Conservation (phyloP, 2,113 vertebrate genomes). For the Tragelaphus buxtoni region DNA sequence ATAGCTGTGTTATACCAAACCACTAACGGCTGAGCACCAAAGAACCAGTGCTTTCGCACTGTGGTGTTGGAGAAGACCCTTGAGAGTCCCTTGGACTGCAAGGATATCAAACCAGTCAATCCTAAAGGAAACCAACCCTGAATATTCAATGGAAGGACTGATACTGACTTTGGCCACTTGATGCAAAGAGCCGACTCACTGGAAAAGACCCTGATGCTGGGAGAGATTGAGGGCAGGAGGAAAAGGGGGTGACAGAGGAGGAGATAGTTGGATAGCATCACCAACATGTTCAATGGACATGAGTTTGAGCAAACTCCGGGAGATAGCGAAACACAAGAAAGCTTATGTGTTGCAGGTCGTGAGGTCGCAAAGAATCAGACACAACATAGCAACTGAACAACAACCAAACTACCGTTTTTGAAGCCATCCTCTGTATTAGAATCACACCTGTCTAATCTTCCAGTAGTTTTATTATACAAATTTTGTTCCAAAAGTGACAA, state of each 20-base stretch:
- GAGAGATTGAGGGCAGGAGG: not conserved
- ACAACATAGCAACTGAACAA: not conserved
- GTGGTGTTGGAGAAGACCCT: not conserved
- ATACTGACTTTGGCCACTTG: not conserved
- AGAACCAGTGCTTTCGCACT: not conserved
- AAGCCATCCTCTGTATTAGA: not conserved
- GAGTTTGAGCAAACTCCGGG: not conserved
- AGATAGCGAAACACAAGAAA: not conserved
- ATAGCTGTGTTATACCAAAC: not conserved
- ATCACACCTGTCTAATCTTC: not conserved
- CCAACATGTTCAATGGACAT: not conserved
- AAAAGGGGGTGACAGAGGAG: not conserved
- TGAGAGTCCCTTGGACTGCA: not conserved
- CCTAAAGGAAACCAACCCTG: not conserved
- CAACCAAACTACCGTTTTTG: not conserved
- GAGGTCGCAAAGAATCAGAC: not conserved
- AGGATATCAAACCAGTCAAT: not conserved
- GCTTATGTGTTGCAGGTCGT: not conserved
- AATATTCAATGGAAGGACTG: not conserved
- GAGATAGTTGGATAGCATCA: not conserved
- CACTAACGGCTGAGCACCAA: not conserved
- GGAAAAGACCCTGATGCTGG: not conserved
- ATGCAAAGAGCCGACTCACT: not conserved
- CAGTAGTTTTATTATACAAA: not conserved
- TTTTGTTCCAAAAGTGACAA: not conserved